A percentile compares a stretch with the other conserved stretches of the same genome.
These are phyloP conservation scores for Sussaba pulchella DNA, from an alignment of 2,888 invertebrate species.

Conservation along the genomic window DNA sequence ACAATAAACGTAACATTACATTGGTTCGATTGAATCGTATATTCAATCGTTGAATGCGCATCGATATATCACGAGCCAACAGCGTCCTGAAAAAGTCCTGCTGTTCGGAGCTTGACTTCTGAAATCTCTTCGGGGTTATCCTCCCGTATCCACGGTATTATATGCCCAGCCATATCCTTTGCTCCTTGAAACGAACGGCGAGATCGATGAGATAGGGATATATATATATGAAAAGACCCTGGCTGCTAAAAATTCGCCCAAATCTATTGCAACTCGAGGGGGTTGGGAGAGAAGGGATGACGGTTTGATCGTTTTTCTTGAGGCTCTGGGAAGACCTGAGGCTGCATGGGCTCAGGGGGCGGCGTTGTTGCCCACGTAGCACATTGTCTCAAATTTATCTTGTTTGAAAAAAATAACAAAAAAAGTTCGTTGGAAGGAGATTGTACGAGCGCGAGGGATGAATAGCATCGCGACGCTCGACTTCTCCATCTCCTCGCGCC, in stretches of 20 bases:
- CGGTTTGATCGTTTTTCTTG: constrained; percentile 41
- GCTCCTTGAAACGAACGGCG: neutral
- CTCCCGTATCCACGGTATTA: constrained; percentile 6
- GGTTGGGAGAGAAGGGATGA: constrained; percentile 38
- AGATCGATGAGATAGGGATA: constrained; percentile 4
- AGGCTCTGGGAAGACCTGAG: constrained; percentile 21
- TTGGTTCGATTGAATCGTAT: constrained; percentile 34
- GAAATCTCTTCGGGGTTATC: constrained; percentile 8
- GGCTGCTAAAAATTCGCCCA: constrained; percentile 32
- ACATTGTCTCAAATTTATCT: constrained; percentile 67
- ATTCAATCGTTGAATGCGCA: constrained; percentile 37
- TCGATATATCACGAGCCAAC: constrained; percentile 17
- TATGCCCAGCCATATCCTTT: neutral
- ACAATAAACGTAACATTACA: constrained; percentile 40
- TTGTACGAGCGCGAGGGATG: constrained; percentile 30
- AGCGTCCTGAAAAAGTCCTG: neutral
- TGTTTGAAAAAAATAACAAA: constrained; percentile 31
- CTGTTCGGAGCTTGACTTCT: constrained; percentile 3
- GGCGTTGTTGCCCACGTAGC: constrained; percentile 57
- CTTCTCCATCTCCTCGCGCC: constrained; percentile 32
- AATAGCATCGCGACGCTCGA: constrained; percentile 59
- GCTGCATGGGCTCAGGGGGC: constrained; percentile 37
- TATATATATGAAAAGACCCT: constrained; percentile 24
- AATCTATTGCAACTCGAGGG: constrained; percentile 51
- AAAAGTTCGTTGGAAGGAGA: constrained; percentile 34